These are phyloP conservation scores for Epinephelus lanceolatus DNA, from an alignment of 2,113 vertebrate genomes.

Conservation along the genomic window DNA sequence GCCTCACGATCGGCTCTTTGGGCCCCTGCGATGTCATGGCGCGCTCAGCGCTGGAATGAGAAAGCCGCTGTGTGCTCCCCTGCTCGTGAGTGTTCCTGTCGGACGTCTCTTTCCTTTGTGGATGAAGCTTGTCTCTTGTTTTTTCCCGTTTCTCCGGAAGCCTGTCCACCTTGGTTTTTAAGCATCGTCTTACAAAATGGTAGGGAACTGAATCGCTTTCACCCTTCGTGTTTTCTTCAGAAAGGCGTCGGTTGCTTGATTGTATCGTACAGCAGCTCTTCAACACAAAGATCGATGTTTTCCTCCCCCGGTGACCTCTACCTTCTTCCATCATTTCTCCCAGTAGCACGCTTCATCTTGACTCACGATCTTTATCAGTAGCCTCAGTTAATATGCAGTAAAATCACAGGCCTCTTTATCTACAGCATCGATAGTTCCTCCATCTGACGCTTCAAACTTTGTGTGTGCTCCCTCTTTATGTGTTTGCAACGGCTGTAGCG, in stretches of 20 bases:
- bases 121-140: slow-evolving; percentile 54
- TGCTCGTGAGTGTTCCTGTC: slow-evolving; percentile 69
- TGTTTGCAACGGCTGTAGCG: slow-evolving; percentile 57
- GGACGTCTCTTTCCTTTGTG: slow-evolving; percentile 52
- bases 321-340: slow-evolving; percentile 45
- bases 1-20: slow-evolving; percentile 67
- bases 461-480: slow-evolving; percentile 41
- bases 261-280: slow-evolving; percentile 63
- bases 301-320: slow-evolving; percentile 15
- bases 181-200: slow-evolving; percentile 16
- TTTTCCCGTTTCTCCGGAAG: slow-evolving; percentile 50
- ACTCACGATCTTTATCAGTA: slow-evolving; percentile 53
- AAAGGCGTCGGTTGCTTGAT: slow-evolving; percentile 42
- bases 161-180: slow-evolving; percentile 20
- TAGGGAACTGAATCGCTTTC: slow-evolving; percentile 29
- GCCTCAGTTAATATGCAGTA: slow-evolving; percentile 69
- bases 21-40: slow-evolving; percentile 77
- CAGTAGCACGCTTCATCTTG: slow-evolving; percentile 41
- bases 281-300: slow-evolving; percentile 50
- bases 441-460: slow-evolving; percentile 28
- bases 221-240: slow-evolving; percentile 41
- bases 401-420: slow-evolving; percentile 52
- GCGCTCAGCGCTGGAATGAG: slow-evolving; percentile 74
- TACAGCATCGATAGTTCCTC: slow-evolving; percentile 30
- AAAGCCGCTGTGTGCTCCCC: slow-evolving; percentile 59